These are phyloP conservation scores for Xestia rhomboidea DNA, from an alignment of 2,888 invertebrate genomes.

Conservation along the genomic window DNA sequence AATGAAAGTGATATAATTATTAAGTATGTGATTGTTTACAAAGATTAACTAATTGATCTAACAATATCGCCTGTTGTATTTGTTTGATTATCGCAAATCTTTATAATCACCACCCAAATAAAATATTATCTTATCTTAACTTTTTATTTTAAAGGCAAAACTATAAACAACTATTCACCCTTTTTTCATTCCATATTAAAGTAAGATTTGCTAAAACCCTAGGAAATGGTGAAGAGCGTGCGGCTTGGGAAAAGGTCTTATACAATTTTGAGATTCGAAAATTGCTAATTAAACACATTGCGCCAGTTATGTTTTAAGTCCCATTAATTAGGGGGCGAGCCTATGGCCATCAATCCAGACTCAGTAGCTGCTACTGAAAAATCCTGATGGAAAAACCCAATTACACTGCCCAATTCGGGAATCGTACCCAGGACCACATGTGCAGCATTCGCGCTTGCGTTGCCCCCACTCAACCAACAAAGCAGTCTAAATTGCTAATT, in stretches of 20 bases:
- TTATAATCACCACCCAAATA: neutral
- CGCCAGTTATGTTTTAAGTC: too few species aligned
- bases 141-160: neutral
- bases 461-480: too few species aligned
- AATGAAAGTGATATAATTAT: conserved; percentile 10
- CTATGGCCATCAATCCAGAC: too few species aligned
- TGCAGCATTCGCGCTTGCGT: too few species aligned
- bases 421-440: neutral
- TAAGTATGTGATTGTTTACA: conserved; percentile 12
- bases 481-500: neutral
- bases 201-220: neutral
- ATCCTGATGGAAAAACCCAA: neutral
- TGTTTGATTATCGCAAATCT: neutral
- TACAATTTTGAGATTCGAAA: neutral
- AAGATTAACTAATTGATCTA: conserved; percentile 5
- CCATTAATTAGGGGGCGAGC: too few species aligned
- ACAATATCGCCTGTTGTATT: neutral
- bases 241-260: neutral
- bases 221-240: neutral
- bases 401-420: neutral
- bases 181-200: neutral
- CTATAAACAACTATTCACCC: neutral
- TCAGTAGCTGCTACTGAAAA: neutral
- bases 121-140: too few species aligned
- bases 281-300: neutral